Evolutionary conservation across 2,797 vertebrate species (phyloP), one percentile per base, ranked within the genome.

Genomic region (Falco naumanni): DNA sequence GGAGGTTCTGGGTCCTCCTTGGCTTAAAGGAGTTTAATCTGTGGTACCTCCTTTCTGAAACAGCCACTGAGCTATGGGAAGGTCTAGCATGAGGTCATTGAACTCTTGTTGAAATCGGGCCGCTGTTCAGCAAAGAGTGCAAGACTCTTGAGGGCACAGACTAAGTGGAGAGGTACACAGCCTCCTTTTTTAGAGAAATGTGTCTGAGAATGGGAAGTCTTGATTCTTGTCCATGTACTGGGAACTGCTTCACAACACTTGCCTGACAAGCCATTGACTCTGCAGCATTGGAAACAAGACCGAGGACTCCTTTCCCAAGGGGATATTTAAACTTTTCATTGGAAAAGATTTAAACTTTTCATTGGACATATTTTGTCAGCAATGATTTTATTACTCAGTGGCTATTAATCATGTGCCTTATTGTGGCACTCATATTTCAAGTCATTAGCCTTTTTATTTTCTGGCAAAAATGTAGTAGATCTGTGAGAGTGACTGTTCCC

Each of bases 271-370:
- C 50, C 60, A 65, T 64, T 85, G 84, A 93, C 34, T 93, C 57
- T 3, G 4, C 29, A 50, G 57, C 48, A 75, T 47, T 85, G 57
- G 82, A 95, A 96, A 93, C 41, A 92, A 92, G 95, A 83, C 87
- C 66, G 81, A 89, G 53, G 68, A 83, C 57, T 96, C 26, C 41
- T 89, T 90, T 94, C 94, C 79, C 84, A 78, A 78, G 76, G 51
- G 96, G 65, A 87, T 93, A 89, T 89, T 96, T 87, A 96, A 96
- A 96, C 68, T 96, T 97, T 93, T 95, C 60, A 92, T 80, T 96
- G 93, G 93, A 80, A 91, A 93, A 97, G 93, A 96, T 94, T 96
- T 96, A 92, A 94, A 96, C 71, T 95, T 94, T 87, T 92, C 93
- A 91, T 75, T 96, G 16, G 87, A 78, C 59, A 39, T 92, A 84